Evolutionary conservation across 2,113 vertebrate species (phyloP), one percentile per base, ranked within the genome.

Genomic region (Triplophysa tibetana): DNA sequence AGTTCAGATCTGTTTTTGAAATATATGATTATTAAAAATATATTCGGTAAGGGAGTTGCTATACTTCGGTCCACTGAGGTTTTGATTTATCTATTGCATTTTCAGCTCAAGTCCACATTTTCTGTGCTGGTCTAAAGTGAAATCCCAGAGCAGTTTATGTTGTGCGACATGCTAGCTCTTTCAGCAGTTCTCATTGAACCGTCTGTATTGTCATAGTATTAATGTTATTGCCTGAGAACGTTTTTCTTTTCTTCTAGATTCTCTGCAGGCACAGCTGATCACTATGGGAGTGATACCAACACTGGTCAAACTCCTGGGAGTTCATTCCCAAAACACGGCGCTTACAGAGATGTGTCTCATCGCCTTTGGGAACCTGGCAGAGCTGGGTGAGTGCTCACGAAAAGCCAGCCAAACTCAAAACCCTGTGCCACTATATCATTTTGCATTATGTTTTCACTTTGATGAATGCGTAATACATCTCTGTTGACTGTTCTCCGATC

Each of bases 311-410:
- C 92, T 99, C 82, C 89, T 99, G 68, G 97, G 95, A 45, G 90
- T 98, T 90, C 97, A 98, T 76, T 95, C 94, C 80, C 94, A 98
- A 82, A 97, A 99, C 89, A 91, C 92, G 21, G 93, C 96, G 83
- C 94, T 99, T 87, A 99, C 96, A 83, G 98, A 99, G 91, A 99
- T 99, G 98, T 98, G 97, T 91, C 95, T 99, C 79, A 95, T 99
- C 88, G 98, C 98, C n/a, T 98, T 99, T 84, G 98, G 98, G 45
- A 99, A 99, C 89, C 90, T 99, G 89, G 98, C 98, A 60, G 97
- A 98, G 93, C 97, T 99, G 3, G 98, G 98, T 99, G 82, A 89
- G 91, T 16, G 64, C 38, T 74, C 12, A 8, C 19, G 4, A 12
- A 4, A 52, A 13, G 19, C 23, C 8, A 1, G 24, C 12, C 16